Evolutionary conservation across 2,113 vertebrate species (phyloP).

Genomic region (Theristicus caerulescens): DNA sequence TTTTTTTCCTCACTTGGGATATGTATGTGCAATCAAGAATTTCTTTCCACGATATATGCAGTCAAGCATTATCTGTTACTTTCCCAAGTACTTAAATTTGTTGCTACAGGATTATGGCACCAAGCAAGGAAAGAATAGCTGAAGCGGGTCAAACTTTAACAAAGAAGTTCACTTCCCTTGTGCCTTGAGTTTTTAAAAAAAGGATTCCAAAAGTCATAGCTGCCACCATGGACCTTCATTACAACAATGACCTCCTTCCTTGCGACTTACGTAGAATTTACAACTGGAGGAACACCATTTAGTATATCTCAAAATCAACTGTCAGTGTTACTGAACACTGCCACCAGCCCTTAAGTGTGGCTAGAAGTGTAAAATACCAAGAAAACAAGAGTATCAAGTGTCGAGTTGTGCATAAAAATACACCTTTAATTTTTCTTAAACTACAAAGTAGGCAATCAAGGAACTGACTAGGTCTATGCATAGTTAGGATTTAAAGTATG

Average conservation of each 20-base stretch:
- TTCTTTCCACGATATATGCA: background rate
- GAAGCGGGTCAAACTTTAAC: background rate
- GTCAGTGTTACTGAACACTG: background rate
- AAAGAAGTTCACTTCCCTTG: background rate
- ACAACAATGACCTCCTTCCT: background rate
- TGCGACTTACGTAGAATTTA: background rate
- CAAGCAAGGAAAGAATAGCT: background rate
- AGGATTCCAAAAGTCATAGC: background rate
- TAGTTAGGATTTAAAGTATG: slow-evolving; percentile 25
- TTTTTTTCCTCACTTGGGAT: background rate
- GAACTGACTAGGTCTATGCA: slow-evolving; percentile 28
- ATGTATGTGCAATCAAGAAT: background rate
- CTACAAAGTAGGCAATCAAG: slow-evolving; percentile 12
- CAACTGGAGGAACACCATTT: background rate
- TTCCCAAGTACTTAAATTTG: background rate
- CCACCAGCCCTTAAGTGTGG: background rate
- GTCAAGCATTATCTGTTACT: background rate
- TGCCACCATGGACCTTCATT: background rate
- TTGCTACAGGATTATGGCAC: background rate
- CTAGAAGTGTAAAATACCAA: background rate
- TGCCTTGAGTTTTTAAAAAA: background rate
- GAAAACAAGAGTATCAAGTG: background rate
- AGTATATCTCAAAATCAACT: background rate
- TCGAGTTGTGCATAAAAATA: slow-evolving; percentile 24
- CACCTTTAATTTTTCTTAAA: background rate